phyloP scores from a whole-genome alignment of 2,797 vertebrate genomes.

The Onychomys arenicola region DNA sequence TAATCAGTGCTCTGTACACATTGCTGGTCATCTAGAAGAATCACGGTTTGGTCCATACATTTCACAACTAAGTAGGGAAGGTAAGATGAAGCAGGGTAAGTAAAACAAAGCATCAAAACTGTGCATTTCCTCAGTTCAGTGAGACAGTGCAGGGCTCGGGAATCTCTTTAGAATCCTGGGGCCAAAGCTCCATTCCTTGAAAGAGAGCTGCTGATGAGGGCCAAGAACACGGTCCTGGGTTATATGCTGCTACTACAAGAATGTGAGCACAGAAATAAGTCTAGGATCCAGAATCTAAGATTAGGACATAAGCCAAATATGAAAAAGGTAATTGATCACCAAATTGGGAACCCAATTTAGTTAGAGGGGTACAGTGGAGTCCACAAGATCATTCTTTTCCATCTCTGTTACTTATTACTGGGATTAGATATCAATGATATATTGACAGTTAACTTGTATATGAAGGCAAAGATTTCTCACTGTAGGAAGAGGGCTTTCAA shows the following conservation, averaged over 20 bases:
- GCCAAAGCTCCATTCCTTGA: neutral
- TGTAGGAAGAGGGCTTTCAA: neutral
- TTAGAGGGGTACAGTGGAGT: neutral
- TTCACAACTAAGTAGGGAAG: neutral
- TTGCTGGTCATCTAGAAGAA: constrained; percentile 22
- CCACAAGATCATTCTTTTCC: neutral
- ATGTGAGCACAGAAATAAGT: neutral
- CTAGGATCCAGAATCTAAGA: neutral
- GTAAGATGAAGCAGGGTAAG: neutral
- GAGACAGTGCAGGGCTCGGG: neutral
- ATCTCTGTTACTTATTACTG: neutral
- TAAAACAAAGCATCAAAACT: neutral
- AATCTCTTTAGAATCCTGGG: neutral
- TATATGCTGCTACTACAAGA: neutral
- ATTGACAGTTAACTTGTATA: neutral
- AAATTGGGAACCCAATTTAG: neutral
- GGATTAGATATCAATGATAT: neutral
- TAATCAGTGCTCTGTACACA: neutral
- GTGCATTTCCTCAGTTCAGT: neutral
- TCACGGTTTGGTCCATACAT: neutral
- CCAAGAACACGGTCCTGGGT: neutral
- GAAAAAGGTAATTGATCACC: neutral
- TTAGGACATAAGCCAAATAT: neutral
- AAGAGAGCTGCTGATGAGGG: neutral
- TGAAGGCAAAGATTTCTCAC: neutral